phyloP scores from a whole-genome alignment of 2,888 invertebrate genomes.

The Eupithecia abbreviata region DNA sequence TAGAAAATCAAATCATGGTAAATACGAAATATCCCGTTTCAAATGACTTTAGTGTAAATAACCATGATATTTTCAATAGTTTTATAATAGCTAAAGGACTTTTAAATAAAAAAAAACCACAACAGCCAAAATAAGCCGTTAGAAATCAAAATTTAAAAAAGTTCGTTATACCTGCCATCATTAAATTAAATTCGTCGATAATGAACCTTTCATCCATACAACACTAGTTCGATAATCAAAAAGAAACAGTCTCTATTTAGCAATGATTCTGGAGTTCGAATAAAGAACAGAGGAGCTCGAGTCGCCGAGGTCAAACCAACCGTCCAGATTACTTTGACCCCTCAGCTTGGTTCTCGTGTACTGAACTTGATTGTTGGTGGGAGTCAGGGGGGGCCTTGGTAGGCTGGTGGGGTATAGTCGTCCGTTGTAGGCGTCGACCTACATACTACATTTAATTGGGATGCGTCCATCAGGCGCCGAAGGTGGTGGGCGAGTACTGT shows the following conservation, averaged over 20 bases:
- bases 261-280: slow-evolving; percentile 60
- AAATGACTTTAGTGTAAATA: too few species aligned
- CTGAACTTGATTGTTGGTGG: slow-evolving; percentile 57
- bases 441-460: slow-evolving; percentile 81
- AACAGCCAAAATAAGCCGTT: neutral
- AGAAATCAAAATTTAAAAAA: neutral
- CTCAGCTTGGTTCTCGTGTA: slow-evolving; percentile 48
- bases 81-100: neutral
- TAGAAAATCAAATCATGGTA: too few species aligned
- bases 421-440: slow-evolving; percentile 79
- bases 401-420: slow-evolving; percentile 62
- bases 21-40: too few species aligned
- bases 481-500: slow-evolving; percentile 70
- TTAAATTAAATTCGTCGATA: neutral
- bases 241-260: slow-evolving; percentile 23
- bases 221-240: slow-evolving; percentile 25
- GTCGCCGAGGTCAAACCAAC: slow-evolving; percentile 62
- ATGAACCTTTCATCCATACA: slow-evolving; percentile 10
- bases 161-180: neutral
- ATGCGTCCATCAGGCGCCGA: slow-evolving; percentile 78
- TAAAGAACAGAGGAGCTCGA: slow-evolving; percentile 70
- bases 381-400: slow-evolving; percentile 59
- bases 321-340: slow-evolving; percentile 58
- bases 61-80: too few species aligned
- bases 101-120: neutral